Evolutionary conservation across 2,888 invertebrate genomes (phyloP).

Genomic region (Metallyticus violacea): DNA sequence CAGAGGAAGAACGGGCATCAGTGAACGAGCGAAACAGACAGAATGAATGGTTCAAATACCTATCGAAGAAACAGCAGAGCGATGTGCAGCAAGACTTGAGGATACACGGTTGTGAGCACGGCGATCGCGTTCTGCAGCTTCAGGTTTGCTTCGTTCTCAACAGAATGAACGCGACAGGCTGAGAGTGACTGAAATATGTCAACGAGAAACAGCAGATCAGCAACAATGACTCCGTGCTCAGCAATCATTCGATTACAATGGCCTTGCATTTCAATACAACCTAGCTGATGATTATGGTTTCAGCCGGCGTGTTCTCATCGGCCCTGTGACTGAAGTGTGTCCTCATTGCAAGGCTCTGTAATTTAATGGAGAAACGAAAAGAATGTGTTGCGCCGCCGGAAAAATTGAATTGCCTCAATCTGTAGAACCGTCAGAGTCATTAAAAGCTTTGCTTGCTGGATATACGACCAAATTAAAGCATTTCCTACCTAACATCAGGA

Average conservation of each 20-base stretch:
- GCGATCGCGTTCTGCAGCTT: constrained; percentile 12
- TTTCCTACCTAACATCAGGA: too few relatives aligned
- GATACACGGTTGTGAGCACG: constrained; percentile 20
- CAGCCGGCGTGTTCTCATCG: constrained; percentile 4
- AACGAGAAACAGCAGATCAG: constrained; percentile 30
- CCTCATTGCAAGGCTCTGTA: constrained; percentile 12
- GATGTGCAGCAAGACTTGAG: constrained; percentile 25
- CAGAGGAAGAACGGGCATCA: background rate
- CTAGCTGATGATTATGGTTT: constrained; percentile 24
- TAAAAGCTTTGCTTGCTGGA: constrained; percentile 23
- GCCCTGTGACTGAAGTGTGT: background rate
- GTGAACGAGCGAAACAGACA: background rate
- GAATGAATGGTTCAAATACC: constrained; percentile 10
- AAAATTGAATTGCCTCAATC: constrained; percentile 20
- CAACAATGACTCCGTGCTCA: constrained; percentile 19
- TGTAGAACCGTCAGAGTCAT: constrained; percentile 26
- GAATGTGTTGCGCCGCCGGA: constrained; percentile 14
- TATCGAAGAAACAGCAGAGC: background rate
- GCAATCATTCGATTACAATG: constrained; percentile 20
- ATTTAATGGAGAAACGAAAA: constrained; percentile 16
- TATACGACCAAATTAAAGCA: too few relatives aligned
- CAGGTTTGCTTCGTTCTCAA: constrained; percentile 19
- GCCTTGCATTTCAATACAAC: constrained; percentile 29
- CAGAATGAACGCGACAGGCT: constrained; percentile 15
- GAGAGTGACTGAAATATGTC: constrained; percentile 27